A percentile compares a stretch with the other conserved stretches of the same genome.
These are phyloP conservation scores for Asobara japonica DNA, from an alignment of 1,140 invertebrate genomes.

Conservation along the genomic window DNA sequence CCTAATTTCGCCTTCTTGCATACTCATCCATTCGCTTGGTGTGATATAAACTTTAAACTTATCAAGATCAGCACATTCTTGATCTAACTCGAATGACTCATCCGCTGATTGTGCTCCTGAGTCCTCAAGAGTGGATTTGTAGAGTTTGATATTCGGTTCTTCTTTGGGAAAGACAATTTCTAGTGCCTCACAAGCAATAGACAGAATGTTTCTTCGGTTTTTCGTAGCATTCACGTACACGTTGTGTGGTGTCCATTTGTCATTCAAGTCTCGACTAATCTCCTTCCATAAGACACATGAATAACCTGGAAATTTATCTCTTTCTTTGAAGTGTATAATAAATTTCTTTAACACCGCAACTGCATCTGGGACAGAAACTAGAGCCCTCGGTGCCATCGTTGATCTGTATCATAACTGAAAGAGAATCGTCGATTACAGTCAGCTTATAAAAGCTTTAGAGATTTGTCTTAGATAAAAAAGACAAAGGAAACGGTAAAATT, in stretches of 20 bases:
- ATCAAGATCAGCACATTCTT: not conserved
- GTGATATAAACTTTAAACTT: not conserved
- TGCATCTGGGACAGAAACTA: not conserved
- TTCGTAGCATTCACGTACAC: not conserved
- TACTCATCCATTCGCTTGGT: not conserved
- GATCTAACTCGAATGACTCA: not conserved
- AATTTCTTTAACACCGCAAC: not conserved
- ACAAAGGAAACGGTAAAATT: not conserved
- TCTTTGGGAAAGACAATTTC: not conserved
- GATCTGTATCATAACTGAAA: not conserved
- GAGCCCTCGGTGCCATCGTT: not conserved
- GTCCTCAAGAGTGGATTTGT: not conserved
- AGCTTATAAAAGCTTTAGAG: too few species aligned
- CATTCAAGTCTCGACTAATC: not conserved
- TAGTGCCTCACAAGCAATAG: not conserved
- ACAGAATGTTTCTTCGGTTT: not conserved
- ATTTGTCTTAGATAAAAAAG: too few species aligned
- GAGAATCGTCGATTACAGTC: not conserved
- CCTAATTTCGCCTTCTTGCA: not conserved
- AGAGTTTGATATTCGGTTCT: not conserved
- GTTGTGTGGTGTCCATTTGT: not conserved
- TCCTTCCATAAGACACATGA: not conserved
- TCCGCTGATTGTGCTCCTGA: not conserved
- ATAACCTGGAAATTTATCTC: not conserved
- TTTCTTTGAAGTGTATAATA: not conserved